Base-by-base conservation (phyloP, 2,113 vertebrate species). In the Tupaia tana region DNA sequence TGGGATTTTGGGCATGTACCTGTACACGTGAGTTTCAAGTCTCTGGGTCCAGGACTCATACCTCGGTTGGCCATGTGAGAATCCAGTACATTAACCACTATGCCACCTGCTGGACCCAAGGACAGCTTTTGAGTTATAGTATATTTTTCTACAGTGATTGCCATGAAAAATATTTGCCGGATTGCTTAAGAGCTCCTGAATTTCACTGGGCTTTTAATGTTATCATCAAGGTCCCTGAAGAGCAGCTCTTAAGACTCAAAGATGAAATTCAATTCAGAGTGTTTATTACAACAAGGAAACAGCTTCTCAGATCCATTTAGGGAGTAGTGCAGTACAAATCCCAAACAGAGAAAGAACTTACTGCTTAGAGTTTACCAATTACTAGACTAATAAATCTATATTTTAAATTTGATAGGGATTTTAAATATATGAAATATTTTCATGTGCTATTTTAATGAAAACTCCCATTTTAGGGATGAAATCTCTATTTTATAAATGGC, bases 161-260 rank as follows among this genome's bases (percentile, higher is more conserved):
- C 15, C 59, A 22, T 89, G 31, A 61, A 34, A 63, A 86, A 79
- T 86, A 79, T 84, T 94, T 86, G 13, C 22, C 69, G 84, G 4
- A 15, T 34, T 85, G 70, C 12, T 4, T 4, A 12, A 92, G 34
- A 73, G 18, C 7, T 1, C 5, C 27, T 91, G 74, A 70, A 69
- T 70, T 74, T 83, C 67, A 93, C 12, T 89, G 27, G 58, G 61
- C 9, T 79, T 94, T 86, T 78, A 88, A 31, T 79, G 19, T 69
- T 86, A 61, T 91, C 74, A 86, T 86, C 10, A 73, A 83, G 14
- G 4, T 80, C 15, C 67, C 54, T 31, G 8, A 16, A 59, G 11
- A 94, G 67, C 11, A 88, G 59, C 89, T 97, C 20, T 69, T 67
- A 73, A 97, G 56, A 85, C 16, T 34, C 69, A 89, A 19, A 71